Conservation (phyloP, 2,113 vertebrate genomes). For the Ploceus nigricollis region DNA sequence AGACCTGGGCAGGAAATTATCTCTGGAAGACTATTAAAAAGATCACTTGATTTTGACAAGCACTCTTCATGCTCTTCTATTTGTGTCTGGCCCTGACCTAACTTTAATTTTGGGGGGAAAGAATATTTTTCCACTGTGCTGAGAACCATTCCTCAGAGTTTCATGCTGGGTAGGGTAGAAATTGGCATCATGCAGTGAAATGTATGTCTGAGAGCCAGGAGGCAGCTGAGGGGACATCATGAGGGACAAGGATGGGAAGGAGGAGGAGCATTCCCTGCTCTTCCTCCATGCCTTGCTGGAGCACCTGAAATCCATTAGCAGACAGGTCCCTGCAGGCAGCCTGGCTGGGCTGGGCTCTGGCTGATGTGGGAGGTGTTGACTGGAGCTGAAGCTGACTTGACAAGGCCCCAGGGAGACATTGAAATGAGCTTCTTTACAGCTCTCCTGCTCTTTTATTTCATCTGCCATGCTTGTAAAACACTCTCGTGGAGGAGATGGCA, state of each 20-base stretch:
- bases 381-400: conserved; percentile 15
- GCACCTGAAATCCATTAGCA: conserved; percentile 21
- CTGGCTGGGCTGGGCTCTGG: background rate
- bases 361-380: conserved; percentile 19
- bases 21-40: background rate
- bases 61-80: background rate
- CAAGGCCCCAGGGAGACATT: background rate
- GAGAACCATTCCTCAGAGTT: background rate
- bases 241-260: background rate
- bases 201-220: background rate
- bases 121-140: background rate
- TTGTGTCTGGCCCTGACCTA: background rate
- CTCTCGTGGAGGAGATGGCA: background rate
- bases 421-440: conserved; percentile 33
- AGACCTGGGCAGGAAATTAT: background rate
- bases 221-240: background rate
- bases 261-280: background rate
- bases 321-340: background rate
- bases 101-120: background rate
- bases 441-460: background rate
- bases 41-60: background rate
- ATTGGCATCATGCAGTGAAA: background rate
- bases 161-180: background rate
- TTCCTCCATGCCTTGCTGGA: background rate
- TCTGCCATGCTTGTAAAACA: conserved; percentile 1